phyloP scores from a whole-genome alignment of 2,113 vertebrate species.

The Megalops atlanticus region DNA sequence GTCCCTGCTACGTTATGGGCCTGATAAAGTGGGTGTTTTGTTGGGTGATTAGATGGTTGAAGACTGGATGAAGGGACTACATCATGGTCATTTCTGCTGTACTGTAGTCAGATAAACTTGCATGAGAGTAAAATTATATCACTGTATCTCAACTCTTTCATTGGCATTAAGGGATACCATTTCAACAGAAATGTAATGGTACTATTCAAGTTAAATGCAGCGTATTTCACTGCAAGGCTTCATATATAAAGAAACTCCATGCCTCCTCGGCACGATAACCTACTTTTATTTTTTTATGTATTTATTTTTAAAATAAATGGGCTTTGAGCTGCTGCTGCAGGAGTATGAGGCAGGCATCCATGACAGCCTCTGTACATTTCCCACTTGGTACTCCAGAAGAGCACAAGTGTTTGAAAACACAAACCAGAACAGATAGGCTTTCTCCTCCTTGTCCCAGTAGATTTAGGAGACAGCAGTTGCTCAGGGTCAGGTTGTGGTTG shows the following conservation, averaged over 20 bases:
- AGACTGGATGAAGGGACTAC: not conserved
- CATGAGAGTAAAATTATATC: not conserved
- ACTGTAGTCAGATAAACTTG: not conserved
- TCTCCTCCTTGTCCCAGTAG: not conserved
- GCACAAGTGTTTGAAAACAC: not conserved
- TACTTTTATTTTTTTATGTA: not conserved
- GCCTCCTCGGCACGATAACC: not conserved
- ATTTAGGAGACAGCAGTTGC: not conserved
- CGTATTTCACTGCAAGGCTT: too few relatives aligned
- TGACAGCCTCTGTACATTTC: not conserved
- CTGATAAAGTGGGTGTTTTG: not conserved
- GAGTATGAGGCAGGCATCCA: not conserved
- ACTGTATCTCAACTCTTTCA: not conserved
- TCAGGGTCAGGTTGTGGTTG: not conserved
- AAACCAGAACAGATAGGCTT: slow-evolving; percentile 1
- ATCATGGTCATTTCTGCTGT: not conserved
- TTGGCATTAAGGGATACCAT: too few relatives aligned
- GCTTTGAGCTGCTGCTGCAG: slow-evolving; percentile 7
- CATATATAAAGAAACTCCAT: too few relatives aligned
- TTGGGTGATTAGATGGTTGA: not conserved
- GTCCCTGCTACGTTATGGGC: not conserved
- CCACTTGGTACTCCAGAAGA: not conserved
- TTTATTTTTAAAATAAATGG: too few relatives aligned
- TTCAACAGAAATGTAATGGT: not conserved
- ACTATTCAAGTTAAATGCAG: too few relatives aligned